Evolutionary conservation across 2,888 invertebrate species (phyloP).

Genomic region (Meloe dianella): DNA sequence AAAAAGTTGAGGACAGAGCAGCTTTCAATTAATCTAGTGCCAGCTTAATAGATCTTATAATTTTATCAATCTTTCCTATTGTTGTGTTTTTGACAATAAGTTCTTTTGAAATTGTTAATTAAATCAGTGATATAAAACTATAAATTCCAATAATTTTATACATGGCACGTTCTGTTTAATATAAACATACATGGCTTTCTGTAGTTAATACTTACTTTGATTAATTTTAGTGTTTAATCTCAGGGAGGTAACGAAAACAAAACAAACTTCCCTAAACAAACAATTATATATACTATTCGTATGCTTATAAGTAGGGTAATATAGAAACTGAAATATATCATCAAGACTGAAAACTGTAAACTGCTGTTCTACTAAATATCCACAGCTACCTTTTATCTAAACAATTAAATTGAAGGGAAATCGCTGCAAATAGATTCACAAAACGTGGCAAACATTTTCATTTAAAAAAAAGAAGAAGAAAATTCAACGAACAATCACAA

Average conservation of each 20-base stretch:
- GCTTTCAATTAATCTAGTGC: background rate
- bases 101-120: background rate
- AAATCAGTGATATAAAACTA: background rate
- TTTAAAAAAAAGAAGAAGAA: too few species aligned
- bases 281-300: constrained; percentile 21
- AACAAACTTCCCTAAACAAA: constrained; percentile 35
- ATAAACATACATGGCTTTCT: constrained; percentile 34
- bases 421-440: background rate
- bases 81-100: background rate
- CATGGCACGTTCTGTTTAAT: constrained; percentile 39
- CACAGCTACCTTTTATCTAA: too few species aligned
- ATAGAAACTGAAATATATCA: constrained; percentile 1
- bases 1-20: background rate
- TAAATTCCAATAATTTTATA: constrained; percentile 41
- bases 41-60: too few species aligned
- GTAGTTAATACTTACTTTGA: constrained; percentile 42
- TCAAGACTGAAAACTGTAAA: constrained; percentile 3
- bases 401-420: too few species aligned
- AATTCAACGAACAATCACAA: background rate
- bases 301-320: background rate
- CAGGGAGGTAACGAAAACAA: constrained; percentile 37
- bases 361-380: too few species aligned
- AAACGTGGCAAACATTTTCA: too few species aligned
- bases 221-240: constrained; percentile 42
- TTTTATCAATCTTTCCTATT: background rate